Percentiles rank a stretch among this genome's conserved stretches.
phyloP scores from a whole-genome alignment of 2,797 vertebrate genomes.

The Lepilemur septentrionalis region DNA sequence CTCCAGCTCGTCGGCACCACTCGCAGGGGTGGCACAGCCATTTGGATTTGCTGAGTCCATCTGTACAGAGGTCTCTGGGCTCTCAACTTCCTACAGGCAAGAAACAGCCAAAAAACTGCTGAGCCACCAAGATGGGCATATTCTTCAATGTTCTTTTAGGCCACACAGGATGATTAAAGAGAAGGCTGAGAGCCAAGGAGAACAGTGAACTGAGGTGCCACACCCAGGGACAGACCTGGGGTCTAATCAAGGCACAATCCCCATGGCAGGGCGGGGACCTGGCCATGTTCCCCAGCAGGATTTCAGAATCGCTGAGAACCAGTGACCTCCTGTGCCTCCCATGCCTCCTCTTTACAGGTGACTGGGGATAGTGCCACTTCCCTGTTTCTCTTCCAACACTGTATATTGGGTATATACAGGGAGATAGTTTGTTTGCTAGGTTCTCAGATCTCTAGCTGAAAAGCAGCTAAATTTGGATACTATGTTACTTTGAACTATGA shows the following conservation, averaged over 20 bases:
- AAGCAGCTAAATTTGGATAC: not conserved
- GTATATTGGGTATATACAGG: not conserved
- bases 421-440: not conserved
- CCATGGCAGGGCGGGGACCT: too few relatives aligned
- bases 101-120: not conserved
- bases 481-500: not conserved
- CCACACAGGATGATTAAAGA: not conserved
- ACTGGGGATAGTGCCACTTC: accelerated
- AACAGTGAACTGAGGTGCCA: not conserved
- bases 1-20: not conserved
- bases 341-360: not conserved
- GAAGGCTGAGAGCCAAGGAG: not conserved
- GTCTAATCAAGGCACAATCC: accelerated
- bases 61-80: not conserved
- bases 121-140: too few relatives aligned
- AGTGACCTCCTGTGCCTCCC: not conserved
- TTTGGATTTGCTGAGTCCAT: too few relatives aligned
- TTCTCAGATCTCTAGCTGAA: not conserved
- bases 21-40: not conserved
- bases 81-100: not conserved
- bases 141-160: not conserved
- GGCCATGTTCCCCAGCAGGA: not conserved
- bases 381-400: not conserved
- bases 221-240: accelerated
- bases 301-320: not conserved